Evolutionary conservation across 2,888 invertebrate genomes (phyloP), one percentile per base, ranked within the genome.

Genomic region (Habroteleia sp.): DNA sequence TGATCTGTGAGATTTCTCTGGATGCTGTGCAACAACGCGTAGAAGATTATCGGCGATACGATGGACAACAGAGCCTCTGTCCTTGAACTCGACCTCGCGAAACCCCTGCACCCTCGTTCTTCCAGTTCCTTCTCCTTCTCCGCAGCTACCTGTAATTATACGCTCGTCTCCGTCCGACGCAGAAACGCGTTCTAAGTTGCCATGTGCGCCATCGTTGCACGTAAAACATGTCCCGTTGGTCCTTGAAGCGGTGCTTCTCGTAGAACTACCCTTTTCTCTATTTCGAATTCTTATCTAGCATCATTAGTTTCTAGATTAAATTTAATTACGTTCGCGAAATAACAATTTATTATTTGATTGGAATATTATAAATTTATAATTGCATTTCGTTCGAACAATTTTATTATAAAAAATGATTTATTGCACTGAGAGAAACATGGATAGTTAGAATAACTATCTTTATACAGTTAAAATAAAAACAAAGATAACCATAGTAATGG

Each of bases 41-140:
- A 33, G 13, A 54, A 72, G 72, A 63, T 72, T 33, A 63, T 56
- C 63, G 63, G 31, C 60, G 58, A 69, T 69, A 60, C 60, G 68
- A 25, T 60, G 37, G 63, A 56, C 73, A 50, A 52, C 39, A 58
- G 54, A 73, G 58, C 33, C 14, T 35, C 33, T 33, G 33, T 33
- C 33, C 33, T 33, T 35, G 35, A 35, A 73, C 73, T 65, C 73
- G 73, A 73, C 73, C 73, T 73, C 73, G 66, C 58, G 52, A 48
- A 65, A 65, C 73, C 73, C 65, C 73, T 66, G 72, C 56, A 72
- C 72, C 65, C 72, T 72, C 72, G 65, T 72, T 65, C 72, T 42
- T 63, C 73, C 65, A 65, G 73, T 73, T 60, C 60, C 65, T 65
- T 29, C 65, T 60, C 52, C 50, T 44, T 58, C 58, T 58, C 39